These are phyloP conservation scores for Alectoris magna DNA, from an alignment of 2,797 vertebrate genomes.

Conservation along the genomic window DNA sequence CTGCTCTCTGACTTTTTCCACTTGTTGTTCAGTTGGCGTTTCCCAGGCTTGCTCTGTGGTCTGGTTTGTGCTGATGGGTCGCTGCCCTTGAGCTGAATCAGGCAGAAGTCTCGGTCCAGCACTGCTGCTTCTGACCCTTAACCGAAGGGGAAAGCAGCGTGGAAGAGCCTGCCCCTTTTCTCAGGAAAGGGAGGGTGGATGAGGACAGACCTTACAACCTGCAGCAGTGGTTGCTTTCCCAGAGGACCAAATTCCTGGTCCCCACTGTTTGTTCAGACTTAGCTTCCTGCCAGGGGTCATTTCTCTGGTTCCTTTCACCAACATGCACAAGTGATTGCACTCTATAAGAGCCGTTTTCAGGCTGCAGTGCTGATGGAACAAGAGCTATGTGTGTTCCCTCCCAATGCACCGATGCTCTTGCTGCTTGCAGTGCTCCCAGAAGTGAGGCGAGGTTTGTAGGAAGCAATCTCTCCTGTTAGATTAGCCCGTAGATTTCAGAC, in stretches of 20 bases:
- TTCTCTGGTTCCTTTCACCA: background rate
- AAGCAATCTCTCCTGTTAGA: background rate
- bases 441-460: fast-evolving
- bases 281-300: background rate
- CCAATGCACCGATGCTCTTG: background rate
- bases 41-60: background rate
- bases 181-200: background rate
- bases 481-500: fast-evolving
- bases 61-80: background rate
- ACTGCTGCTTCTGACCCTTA: background rate
- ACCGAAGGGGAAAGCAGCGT: too few relatives aligned
- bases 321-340: fast-evolving
- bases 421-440: fast-evolving
- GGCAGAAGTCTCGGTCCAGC: background rate
- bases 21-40: too few relatives aligned
- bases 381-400: fast-evolving
- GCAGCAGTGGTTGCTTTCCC: background rate
- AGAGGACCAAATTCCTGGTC: background rate
- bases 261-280: background rate
- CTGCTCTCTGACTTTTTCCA: background rate
- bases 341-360: background rate
- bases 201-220: background rate
- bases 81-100: background rate
- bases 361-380: fast-evolving
- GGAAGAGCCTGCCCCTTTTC: background rate